phyloP scores from a whole-genome alignment of 2,888 invertebrate genomes.

The Sycophila texana region DNA sequence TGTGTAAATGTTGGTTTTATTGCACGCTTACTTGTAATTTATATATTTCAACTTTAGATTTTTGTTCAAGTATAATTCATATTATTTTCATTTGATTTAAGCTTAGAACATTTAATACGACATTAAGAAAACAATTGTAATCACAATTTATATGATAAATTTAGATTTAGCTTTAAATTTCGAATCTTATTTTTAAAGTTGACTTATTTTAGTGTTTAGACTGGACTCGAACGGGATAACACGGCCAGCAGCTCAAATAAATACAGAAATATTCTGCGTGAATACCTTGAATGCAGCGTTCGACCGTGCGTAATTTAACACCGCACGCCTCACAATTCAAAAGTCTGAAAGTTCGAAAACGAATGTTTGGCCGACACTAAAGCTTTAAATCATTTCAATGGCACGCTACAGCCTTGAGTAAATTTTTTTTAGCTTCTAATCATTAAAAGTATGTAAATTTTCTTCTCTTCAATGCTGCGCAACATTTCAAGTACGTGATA shows the following conservation, averaged over 20 bases:
- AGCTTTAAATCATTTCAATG: conserved; percentile 35
- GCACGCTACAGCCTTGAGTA: conserved; percentile 34
- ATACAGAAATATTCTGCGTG: conserved; percentile 9
- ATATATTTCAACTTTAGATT: no score
- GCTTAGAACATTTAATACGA: no score
- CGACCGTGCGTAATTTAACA: conserved; percentile 37
- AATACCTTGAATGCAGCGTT: conserved; percentile 26
- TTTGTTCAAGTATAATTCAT: no score
- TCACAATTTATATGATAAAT: no score
- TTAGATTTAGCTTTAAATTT: no score
- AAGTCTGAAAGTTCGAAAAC: conserved; percentile 48
- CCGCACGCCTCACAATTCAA: conserved; percentile 36
- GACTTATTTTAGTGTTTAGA: no score
- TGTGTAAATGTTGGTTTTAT: no score
- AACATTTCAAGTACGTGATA: conserved; percentile 13
- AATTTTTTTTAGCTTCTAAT: conserved; percentile 40
- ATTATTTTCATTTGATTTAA: no score
- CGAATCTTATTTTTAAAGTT: no score
- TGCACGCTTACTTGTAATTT: no score
- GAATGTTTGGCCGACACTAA: conserved; percentile 19
- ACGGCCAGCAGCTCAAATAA: conserved; percentile 13
- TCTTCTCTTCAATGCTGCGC: conserved; percentile 5
- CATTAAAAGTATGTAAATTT: conserved; percentile 35
- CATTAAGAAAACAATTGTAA: no score
- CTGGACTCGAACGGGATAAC: neutral